Evolutionary conservation across 2,888 invertebrate species (phyloP).

Genomic region (Macropis europaea): DNA sequence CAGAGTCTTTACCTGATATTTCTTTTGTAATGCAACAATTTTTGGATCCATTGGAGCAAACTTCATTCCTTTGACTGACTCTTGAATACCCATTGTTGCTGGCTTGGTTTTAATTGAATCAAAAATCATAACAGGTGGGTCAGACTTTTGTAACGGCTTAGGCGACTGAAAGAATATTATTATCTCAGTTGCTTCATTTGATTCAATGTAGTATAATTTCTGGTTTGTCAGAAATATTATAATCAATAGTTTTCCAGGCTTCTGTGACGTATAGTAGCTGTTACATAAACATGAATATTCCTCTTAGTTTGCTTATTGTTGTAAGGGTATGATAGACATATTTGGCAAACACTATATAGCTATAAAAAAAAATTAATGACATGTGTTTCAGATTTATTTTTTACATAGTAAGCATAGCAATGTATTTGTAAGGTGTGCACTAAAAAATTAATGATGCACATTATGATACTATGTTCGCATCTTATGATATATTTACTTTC

Average conservation of each 20-base stretch:
- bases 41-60: constrained; percentile 27
- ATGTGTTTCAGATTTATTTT: too few species aligned
- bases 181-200: neutral
- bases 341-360: neutral
- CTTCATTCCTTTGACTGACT: neutral
- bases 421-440: neutral
- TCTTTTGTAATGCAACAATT: neutral
- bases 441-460: neutral
- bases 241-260: neutral
- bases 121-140: constrained; percentile 61
- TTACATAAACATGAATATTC: constrained; percentile 18
- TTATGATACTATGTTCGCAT: neutral
- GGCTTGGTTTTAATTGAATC: constrained; percentile 58
- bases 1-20: constrained; percentile 38
- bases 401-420: too few species aligned
- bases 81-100: neutral
- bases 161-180: constrained; percentile 51
- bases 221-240: too few species aligned
- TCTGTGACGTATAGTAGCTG: neutral
- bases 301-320: neutral
- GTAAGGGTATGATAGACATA: neutral
- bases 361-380: too few species aligned
- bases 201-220: neutral
- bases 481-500: neutral
- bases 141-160: constrained; percentile 52